These are phyloP conservation scores for Cichlasoma orientale DNA, from an alignment of 2,797 vertebrate species.

Conservation along the genomic window DNA sequence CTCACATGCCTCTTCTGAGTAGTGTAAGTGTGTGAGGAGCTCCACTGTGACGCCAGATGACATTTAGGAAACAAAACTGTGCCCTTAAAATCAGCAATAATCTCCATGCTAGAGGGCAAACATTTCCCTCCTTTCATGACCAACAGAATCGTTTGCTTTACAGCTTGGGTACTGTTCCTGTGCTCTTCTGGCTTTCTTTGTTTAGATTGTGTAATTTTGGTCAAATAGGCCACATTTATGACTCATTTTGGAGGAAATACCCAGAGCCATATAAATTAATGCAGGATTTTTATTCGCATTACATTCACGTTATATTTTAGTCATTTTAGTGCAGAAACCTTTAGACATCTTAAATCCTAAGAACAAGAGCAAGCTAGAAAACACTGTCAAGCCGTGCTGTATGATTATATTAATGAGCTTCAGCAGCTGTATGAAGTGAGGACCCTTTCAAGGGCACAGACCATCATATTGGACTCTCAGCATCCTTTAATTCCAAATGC, in stretches of 20 bases:
- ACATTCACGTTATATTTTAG: not conserved
- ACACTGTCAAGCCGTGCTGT: no score
- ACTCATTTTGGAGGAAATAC: not conserved
- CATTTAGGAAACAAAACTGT: conserved; percentile 21
- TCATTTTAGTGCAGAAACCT: not conserved
- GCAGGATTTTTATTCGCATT: not conserved
- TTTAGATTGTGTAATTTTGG: not conserved
- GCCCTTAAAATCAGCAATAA: conserved; percentile 5
- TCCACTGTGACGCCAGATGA: conserved; percentile 31
- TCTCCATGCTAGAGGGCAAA: not conserved
- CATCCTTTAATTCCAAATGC: not conserved
- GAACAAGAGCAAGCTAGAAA: no score
- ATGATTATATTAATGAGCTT: no score
- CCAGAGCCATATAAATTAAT: not conserved
- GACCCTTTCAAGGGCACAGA: no score
- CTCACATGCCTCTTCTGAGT: conserved; percentile 49
- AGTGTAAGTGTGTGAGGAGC: conserved; percentile 34
- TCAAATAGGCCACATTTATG: not conserved
- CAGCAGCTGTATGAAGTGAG: no score
- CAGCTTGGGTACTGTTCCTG: not conserved
- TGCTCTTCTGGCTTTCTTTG: not conserved
- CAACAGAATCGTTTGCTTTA: not conserved
- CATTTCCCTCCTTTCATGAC: not conserved
- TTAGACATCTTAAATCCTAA: no score
- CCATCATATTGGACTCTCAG: not conserved